phyloP scores from a whole-genome alignment of 2,113 vertebrate species.

The Argyrosomus japonicus region DNA sequence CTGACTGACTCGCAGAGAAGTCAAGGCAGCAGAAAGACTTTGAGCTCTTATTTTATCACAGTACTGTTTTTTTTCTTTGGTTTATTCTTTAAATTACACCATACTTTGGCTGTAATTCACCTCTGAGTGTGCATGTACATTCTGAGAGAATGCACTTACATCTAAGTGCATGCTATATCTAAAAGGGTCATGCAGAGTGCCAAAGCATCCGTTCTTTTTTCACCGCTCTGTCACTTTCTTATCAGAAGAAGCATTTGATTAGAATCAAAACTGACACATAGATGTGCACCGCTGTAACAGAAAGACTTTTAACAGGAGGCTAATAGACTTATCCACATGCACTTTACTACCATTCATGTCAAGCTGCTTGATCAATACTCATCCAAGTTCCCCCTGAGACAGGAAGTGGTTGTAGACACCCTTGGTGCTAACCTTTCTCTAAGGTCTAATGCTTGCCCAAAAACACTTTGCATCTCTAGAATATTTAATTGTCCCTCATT shows the following conservation, averaged over 20 bases:
- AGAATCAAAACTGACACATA: neutral
- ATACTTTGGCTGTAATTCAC: constrained; percentile 5
- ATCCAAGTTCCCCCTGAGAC: constrained; percentile 19
- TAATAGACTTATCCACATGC: constrained; percentile 31
- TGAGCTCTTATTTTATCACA: constrained; percentile 8
- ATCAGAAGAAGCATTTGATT: neutral
- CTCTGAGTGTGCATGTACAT: neutral
- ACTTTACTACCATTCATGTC: constrained; percentile 29
- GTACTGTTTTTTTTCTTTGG: too few species aligned
- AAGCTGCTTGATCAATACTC: constrained; percentile 63
- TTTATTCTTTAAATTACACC: constrained; percentile 9
- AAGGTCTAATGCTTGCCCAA: constrained; percentile 38
- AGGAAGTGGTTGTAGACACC: constrained; percentile 60
- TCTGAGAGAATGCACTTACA: neutral
- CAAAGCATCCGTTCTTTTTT: neutral
- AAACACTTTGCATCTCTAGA: constrained; percentile 25
- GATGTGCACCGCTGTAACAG: neutral
- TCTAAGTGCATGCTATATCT: neutral
- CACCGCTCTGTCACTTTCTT: neutral
- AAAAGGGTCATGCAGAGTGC: constrained; percentile 9
- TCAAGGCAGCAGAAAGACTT: neutral
- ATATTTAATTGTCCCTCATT: constrained; percentile 68
- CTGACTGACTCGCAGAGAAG: constrained; percentile 12
- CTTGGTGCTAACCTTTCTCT: constrained; percentile 69
- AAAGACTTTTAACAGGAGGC: neutral